Percentiles rank a stretch among this genome's conserved stretches.
These are phyloP conservation scores for Porites australiensis DNA, from an alignment of 64 coral and sea anemone species.

Conservation along the genomic window DNA sequence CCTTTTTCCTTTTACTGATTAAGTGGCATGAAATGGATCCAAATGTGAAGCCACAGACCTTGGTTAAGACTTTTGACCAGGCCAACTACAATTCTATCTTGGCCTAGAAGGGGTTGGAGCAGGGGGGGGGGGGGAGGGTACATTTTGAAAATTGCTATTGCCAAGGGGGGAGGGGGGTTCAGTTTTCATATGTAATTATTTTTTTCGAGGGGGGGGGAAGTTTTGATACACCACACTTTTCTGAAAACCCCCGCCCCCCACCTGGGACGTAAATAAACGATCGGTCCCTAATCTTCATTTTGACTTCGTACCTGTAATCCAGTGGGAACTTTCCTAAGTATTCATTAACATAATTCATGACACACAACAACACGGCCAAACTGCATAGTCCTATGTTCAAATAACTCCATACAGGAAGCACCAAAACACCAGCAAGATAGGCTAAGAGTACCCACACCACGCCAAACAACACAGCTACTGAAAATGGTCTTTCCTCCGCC, in stretches of 20 bases:
- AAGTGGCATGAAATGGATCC: too few relatives aligned
- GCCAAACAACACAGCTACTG: conserved; percentile 66
- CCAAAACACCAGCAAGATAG: conserved; percentile 12
- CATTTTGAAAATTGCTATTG: too few relatives aligned
- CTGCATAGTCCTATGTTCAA: conserved; percentile 53
- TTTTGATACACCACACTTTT: neutral
- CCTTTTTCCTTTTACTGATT: too few relatives aligned
- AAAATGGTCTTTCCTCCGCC: conserved; percentile 74
- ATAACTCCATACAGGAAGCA: conserved; percentile 75
- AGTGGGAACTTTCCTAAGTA: conserved; percentile 67
- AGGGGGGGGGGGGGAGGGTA: too few relatives aligned
- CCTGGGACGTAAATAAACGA: too few relatives aligned
- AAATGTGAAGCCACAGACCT: too few relatives aligned
- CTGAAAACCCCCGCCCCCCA: neutral
- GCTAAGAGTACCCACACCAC: conserved; percentile 24
- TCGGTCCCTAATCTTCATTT: neutral
- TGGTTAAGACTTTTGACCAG: too few relatives aligned
- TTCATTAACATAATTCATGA: conserved; percentile 81
- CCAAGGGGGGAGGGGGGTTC: too few relatives aligned
- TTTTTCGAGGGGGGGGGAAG: neutral
- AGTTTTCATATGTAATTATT: too few relatives aligned
- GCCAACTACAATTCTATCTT: too few relatives aligned
- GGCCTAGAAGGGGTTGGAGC: too few relatives aligned
- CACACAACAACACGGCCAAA: conserved; percentile 43
- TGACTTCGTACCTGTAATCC: conserved; percentile 63